Percentiles rank a stretch among this genome's conserved stretches.
Evolutionary conservation across 92 coral and sea anemone genomes (phyloP).

Genomic region (Blastomussa wellsi): DNA sequence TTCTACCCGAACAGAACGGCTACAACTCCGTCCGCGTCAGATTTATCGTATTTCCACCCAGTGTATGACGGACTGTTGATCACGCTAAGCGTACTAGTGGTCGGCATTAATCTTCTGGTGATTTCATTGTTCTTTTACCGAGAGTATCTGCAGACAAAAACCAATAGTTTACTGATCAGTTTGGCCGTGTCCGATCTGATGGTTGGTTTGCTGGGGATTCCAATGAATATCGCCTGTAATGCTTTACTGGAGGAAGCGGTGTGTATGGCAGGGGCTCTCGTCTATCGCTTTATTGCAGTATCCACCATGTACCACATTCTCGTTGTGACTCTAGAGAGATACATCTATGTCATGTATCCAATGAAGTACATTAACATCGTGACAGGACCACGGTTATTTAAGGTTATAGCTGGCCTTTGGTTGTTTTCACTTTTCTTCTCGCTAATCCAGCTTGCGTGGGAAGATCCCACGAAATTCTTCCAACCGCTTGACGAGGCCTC

Average conservation of each 20-base stretch:
- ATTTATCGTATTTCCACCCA: conserved; percentile 49
- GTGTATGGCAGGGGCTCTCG: conserved; percentile 58
- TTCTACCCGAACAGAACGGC: not conserved
- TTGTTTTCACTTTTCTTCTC: conserved; percentile 65
- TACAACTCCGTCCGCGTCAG: not conserved
- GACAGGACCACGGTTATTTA: conserved; percentile 77
- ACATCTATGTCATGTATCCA: conserved; percentile 93
- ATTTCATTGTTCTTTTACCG: conserved; percentile 81
- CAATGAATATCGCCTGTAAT: conserved; percentile 69
- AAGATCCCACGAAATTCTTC: conserved; percentile 46
- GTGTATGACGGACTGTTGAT: conserved; percentile 71
- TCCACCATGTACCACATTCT: conserved; percentile 94
- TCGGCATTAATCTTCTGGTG: conserved; percentile 78
- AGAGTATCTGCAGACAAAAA: conserved; percentile 95
- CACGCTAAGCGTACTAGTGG: conserved; percentile 65
- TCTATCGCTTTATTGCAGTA: conserved; percentile 81
- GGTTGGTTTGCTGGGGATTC: conserved; percentile 79
- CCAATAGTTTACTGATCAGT: conserved; percentile 90
- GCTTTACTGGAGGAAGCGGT: conserved; percentile 36
- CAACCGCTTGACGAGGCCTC: not conserved
- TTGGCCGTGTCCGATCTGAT: conserved; percentile 79
- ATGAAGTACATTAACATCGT: conserved; percentile 98
- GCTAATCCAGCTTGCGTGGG: conserved; percentile 73
- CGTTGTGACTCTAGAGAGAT: conserved; percentile 88
- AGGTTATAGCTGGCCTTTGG: conserved; percentile 78